phyloP scores from a whole-genome alignment of 2,797 vertebrate genomes.

The Chaetodon trifasciatus region DNA sequence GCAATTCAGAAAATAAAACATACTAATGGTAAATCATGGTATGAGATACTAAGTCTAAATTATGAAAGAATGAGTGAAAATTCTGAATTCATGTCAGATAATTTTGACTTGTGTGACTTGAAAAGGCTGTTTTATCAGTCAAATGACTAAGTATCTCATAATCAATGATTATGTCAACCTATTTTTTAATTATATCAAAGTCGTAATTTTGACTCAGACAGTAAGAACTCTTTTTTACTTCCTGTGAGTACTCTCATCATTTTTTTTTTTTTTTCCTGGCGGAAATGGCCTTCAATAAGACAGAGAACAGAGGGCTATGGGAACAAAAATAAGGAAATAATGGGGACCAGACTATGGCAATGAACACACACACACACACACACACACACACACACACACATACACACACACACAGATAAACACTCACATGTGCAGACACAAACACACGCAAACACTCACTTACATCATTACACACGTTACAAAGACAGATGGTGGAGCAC shows the following conservation, averaged over 20 bases:
- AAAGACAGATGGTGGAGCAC: slow-evolving; percentile 36
- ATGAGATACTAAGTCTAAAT: neutral
- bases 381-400: slow-evolving; percentile 20
- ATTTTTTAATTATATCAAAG: too few species aligned
- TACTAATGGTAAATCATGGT: neutral
- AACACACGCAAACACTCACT: slow-evolving; percentile 46
- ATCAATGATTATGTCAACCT: too few species aligned
- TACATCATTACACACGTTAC: slow-evolving; percentile 43
- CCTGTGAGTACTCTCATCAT: neutral
- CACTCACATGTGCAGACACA: slow-evolving; percentile 56
- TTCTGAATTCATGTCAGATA: too few species aligned
- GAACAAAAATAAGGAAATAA: slow-evolving; percentile 64
- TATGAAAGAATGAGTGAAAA: too few species aligned
- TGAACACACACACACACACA: slow-evolving; percentile 43
- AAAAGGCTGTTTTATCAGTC: too few species aligned
- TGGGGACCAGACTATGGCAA: slow-evolving; percentile 60
- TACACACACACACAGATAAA: slow-evolving; percentile 37
- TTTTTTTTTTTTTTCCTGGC: slow-evolving; percentile 1
- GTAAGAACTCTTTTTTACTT: neutral
- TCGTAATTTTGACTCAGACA: neutral
- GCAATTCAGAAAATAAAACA: neutral
- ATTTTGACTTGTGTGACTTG: too few species aligned
- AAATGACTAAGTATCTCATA: too few species aligned
- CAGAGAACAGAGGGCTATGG: slow-evolving; percentile 32
- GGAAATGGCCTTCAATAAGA: slow-evolving; percentile 33